Evolutionary conservation across 2,113 vertebrate species (phyloP).

Genomic region (Brachypteracias leptosomus): DNA sequence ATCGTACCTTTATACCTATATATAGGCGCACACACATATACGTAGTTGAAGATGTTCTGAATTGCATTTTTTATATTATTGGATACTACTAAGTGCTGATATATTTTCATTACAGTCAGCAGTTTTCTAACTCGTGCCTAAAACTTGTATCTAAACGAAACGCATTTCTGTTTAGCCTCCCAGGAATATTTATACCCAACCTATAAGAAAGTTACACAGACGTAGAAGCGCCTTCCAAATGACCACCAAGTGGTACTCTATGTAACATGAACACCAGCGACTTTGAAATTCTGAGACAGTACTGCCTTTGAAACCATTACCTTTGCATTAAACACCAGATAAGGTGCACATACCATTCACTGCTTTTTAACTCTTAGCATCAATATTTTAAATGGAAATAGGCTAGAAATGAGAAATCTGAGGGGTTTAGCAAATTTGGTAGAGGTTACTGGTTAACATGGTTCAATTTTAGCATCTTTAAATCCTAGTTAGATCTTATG

Average conservation of each 20-base stretch:
- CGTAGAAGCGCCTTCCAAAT: slow-evolving; percentile 81
- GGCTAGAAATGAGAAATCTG: background rate
- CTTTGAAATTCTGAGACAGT: slow-evolving; percentile 70
- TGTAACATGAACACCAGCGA: slow-evolving; percentile 83
- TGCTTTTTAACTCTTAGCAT: slow-evolving; percentile 10
- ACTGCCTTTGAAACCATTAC: slow-evolving; percentile 70
- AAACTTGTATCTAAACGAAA: slow-evolving; percentile 78
- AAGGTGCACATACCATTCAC: slow-evolving; percentile 9
- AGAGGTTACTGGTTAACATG: background rate
- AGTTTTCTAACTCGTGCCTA: slow-evolving; percentile 81
- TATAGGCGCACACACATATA: slow-evolving; percentile 50
- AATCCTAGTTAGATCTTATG: background rate
- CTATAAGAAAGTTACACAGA: slow-evolving; percentile 68
- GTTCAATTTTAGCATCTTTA: slow-evolving; percentile 16
- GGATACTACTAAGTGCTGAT: slow-evolving; percentile 77
- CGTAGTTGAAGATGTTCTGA: slow-evolving; percentile 63
- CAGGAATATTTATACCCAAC: slow-evolving; percentile 78
- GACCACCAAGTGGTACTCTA: slow-evolving; percentile 74
- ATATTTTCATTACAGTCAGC: slow-evolving; percentile 81
- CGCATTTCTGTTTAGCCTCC: slow-evolving; percentile 79
- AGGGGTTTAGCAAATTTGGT: background rate
- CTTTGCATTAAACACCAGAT: slow-evolving; percentile 64
- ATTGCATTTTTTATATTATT: slow-evolving; percentile 79
- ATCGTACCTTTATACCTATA: slow-evolving; percentile 52
- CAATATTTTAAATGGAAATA: background rate